These are phyloP conservation scores for Arge pagana DNA, from an alignment of 2,888 invertebrate species.

Conservation along the genomic window DNA sequence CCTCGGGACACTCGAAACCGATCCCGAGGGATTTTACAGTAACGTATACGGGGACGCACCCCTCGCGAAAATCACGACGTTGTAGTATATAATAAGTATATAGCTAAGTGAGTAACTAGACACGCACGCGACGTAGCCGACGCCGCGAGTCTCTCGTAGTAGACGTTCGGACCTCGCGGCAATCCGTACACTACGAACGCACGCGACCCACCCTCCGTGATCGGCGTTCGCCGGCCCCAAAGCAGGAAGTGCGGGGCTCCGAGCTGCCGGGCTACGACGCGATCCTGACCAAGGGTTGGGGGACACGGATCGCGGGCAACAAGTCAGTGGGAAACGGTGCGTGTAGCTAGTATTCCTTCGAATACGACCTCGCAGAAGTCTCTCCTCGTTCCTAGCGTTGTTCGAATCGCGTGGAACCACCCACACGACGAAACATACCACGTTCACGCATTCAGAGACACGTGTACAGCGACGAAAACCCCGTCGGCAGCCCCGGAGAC, in stretches of 20 bases:
- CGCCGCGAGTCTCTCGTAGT: conserved; percentile 1
- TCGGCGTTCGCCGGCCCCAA: background rate
- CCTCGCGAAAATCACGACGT: conserved; percentile 7
- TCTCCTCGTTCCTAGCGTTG: no score
- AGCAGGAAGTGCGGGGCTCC: conserved; percentile 32
- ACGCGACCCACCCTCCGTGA: background rate
- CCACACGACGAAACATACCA: no score
- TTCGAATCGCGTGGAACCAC: no score
- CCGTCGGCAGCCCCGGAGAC: conserved; percentile 25
- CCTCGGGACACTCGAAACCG: background rate
- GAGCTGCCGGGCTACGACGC: conserved; percentile 33
- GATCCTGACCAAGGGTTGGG: conserved; percentile 22
- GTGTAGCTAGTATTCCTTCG: conserved; percentile 30
- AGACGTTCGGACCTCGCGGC: no score
- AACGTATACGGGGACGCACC: no score
- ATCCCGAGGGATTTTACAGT: no score
- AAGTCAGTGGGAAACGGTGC: conserved; percentile 43
- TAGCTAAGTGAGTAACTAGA: conserved; percentile 18
- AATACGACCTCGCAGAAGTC: no score
- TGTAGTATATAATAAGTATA: conserved; percentile 10
- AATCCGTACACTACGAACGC: no score
- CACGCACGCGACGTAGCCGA: conserved; percentile 16
- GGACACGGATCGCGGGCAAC: conserved; percentile 42
- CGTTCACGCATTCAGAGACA: conserved; percentile 34
- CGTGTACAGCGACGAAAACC: conserved; percentile 8